These are phyloP conservation scores for Girardia tigrina DNA, from an alignment of 2,888 invertebrate genomes.

Conservation along the genomic window DNA sequence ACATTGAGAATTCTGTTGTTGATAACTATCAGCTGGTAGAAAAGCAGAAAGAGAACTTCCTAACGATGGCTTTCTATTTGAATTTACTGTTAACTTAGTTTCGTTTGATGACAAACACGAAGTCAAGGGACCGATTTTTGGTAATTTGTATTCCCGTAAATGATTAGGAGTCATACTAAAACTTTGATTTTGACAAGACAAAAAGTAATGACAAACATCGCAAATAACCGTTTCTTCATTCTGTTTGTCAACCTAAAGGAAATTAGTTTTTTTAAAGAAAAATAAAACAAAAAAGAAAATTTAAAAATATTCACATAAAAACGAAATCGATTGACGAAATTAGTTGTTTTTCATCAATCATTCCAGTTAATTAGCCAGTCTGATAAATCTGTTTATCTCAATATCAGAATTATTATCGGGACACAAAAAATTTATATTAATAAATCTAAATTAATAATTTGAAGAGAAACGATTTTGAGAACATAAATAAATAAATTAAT, in stretches of 20 bases:
- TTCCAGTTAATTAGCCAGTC: background rate
- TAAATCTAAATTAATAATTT: background rate
- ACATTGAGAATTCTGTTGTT: background rate
- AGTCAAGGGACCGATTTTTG: background rate
- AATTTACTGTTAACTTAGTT: background rate
- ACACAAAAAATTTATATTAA: background rate
- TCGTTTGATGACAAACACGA: background rate
- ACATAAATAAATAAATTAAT: no score
- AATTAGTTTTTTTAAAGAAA: background rate
- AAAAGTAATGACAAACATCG: conserved; percentile 4
- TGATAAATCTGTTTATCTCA: background rate
- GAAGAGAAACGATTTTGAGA: no score
- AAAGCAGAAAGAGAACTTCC: conserved; percentile 8
- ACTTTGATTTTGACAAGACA: background rate
- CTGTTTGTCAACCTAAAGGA: background rate
- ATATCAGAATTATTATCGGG: background rate
- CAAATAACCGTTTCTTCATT: background rate
- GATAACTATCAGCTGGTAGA: background rate
- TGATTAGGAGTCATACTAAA: background rate
- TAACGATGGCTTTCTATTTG: background rate
- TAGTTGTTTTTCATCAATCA: background rate
- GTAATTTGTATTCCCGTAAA: background rate
- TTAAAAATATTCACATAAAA: background rate
- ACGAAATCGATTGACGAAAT: background rate
- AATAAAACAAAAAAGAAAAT: background rate